A percentile compares a stretch with the other conserved stretches of the same genome.
Evolutionary conservation across 37 sponge, comb jelly and placozoan species (phyloP).

Genomic region (Oscarella lobularis): DNA sequence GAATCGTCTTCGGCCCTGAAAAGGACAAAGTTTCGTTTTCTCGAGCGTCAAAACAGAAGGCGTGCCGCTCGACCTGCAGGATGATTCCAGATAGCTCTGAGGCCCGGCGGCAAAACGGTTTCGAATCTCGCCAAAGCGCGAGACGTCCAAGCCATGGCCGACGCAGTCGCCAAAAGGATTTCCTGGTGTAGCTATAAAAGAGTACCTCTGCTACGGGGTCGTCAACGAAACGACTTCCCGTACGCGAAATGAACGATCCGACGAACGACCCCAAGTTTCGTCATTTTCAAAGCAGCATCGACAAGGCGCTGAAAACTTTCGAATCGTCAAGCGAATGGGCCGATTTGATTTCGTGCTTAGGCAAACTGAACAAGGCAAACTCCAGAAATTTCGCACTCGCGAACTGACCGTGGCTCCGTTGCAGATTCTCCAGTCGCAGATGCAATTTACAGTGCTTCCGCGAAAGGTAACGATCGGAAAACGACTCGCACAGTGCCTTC

Average conservation of each 20-base stretch:
- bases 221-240: too few species aligned
- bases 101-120: neutral
- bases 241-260: too few species aligned
- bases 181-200: too few species aligned
- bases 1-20: constrained; percentile 70
- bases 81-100: neutral
- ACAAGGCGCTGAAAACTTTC: constrained; percentile 65
- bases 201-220: too few species aligned
- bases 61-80: neutral
- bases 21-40: neutral
- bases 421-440: constrained; percentile 65
- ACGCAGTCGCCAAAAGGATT: too few species aligned
- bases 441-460: constrained; percentile 60
- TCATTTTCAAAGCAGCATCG: constrained; percentile 46
- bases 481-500: constrained; percentile 87
- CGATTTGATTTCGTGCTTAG: constrained; percentile 67
- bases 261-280: constrained; percentile 60
- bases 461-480: constrained; percentile 51
- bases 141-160: neutral
- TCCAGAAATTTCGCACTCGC: neutral
- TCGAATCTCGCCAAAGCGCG: neutral
- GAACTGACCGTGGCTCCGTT: too few species aligned
- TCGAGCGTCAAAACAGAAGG: neutral
- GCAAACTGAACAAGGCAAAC: constrained; percentile 58
- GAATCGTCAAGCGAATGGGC: constrained; percentile 83